phyloP scores from a whole-genome alignment of 2,797 vertebrate genomes.

The Cyclura pinguis region DNA sequence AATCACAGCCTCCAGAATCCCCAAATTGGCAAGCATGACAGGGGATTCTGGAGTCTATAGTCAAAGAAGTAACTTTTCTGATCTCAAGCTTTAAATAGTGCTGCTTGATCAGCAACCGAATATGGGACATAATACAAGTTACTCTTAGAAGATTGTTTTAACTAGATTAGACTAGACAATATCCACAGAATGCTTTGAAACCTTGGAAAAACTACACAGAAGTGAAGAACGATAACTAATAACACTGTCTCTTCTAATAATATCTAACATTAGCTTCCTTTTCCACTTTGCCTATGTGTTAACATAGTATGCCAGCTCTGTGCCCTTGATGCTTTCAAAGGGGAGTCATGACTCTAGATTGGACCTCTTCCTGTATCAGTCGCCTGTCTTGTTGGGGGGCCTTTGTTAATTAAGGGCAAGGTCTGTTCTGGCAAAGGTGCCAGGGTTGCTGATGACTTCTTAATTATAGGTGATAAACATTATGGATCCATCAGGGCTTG shows the following conservation, averaged over 20 bases:
- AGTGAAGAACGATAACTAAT: neutral
- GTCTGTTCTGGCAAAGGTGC: constrained; percentile 9
- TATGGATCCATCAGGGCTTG: constrained; percentile 2
- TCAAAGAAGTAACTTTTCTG: too few relatives aligned
- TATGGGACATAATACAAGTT: neutral
- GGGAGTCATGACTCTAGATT: neutral
- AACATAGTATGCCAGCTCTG: neutral
- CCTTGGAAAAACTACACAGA: neutral
- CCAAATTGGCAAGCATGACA: too few relatives aligned
- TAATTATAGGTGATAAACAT: constrained; percentile 24
- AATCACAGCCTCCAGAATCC: too few relatives aligned
- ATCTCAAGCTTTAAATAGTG: neutral
- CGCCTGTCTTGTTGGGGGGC: neutral
- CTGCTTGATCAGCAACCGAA: neutral
- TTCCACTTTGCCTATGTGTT: neutral
- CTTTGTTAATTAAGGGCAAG: neutral
- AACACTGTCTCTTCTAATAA: neutral
- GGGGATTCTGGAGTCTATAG: too few relatives aligned
- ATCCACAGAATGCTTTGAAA: neutral
- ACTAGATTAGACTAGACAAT: neutral
- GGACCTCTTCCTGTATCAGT: neutral
- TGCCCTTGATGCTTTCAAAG: neutral
- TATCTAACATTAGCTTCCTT: neutral
- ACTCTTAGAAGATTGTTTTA: neutral
- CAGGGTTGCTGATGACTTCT: neutral